phyloP scores from a whole-genome alignment of 1,140 invertebrate genomes.

The Neotoxoptera formosana region DNA sequence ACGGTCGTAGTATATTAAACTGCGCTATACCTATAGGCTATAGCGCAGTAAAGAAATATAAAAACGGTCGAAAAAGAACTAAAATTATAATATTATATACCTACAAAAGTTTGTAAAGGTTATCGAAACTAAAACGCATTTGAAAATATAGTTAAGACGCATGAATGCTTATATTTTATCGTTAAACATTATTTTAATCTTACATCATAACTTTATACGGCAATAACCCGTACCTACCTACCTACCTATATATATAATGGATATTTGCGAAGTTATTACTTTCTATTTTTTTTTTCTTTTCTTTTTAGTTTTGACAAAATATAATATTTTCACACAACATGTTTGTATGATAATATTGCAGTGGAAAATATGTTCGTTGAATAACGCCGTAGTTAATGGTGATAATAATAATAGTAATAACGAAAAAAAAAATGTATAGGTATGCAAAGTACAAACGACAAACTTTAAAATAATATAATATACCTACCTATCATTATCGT shows the following conservation, averaged over 20 bases:
- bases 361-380: background rate
- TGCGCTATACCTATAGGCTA: background rate
- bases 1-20: background rate
- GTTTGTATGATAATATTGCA: background rate
- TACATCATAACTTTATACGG: background rate
- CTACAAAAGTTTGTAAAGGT: background rate
- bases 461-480: background rate
- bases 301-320: background rate
- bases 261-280: constrained; percentile 4
- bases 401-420: background rate
- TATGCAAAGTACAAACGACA: background rate
- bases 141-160: background rate
- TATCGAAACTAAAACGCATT: background rate
- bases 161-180: constrained; percentile 21
- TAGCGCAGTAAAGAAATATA: background rate
- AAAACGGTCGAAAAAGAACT: background rate
- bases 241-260: background rate
- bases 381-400: no score
- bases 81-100: background rate
- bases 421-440: background rate
- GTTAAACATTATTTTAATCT: constrained; percentile 15
- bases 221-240: constrained; percentile 10
- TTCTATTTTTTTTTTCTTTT: background rate
- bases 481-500: background rate
- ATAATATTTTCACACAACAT: background rate